Conservation (phyloP, 2,113 vertebrate species). For the Antechinus flavipes region DNA sequence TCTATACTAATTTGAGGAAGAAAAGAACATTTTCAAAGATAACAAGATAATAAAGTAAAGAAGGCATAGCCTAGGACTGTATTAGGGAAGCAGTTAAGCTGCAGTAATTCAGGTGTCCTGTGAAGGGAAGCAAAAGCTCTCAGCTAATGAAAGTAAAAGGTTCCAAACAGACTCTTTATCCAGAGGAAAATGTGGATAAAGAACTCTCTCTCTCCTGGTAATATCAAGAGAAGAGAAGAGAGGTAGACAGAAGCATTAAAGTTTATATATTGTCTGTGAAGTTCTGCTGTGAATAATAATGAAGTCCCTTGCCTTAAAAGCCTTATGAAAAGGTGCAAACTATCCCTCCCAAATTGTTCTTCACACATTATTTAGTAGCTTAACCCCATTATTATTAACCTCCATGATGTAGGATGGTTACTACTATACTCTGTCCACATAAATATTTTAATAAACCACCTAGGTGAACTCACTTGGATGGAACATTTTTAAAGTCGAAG, state of each 20-base stretch:
- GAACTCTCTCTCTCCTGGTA: neutral
- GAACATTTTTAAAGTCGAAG: slow-evolving; percentile 35
- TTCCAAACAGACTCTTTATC: slow-evolving; percentile 56
- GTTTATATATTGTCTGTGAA: neutral
- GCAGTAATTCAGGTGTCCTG: slow-evolving; percentile 27
- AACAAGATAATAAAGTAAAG: slow-evolving; percentile 63
- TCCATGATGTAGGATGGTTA: neutral
- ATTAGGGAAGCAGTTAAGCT: slow-evolving; percentile 17
- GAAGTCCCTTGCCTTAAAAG: neutral
- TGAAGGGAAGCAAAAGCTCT: slow-evolving; percentile 53
- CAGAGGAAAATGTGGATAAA: slow-evolving; percentile 24
- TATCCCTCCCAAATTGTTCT: slow-evolving; percentile 28
- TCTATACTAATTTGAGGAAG: slow-evolving; percentile 54
- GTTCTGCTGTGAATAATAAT: slow-evolving; percentile 33
- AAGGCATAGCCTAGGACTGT: slow-evolving; percentile 33
- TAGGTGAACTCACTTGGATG: slow-evolving; percentile 16
- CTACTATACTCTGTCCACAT: slow-evolving; percentile 6
- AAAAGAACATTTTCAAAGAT: slow-evolving; percentile 51
- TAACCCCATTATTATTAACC: neutral
- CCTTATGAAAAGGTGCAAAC: rapidly evolving
- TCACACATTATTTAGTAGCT: slow-evolving; percentile 38
- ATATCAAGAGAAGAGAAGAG: slow-evolving; percentile 43
- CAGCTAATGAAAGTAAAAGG: slow-evolving; percentile 57
- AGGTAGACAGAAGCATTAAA: neutral
- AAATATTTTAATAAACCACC: slow-evolving; percentile 58